Evolutionary conservation across 2,113 vertebrate genomes (phyloP).

Genomic region (Melospiza melodia): DNA sequence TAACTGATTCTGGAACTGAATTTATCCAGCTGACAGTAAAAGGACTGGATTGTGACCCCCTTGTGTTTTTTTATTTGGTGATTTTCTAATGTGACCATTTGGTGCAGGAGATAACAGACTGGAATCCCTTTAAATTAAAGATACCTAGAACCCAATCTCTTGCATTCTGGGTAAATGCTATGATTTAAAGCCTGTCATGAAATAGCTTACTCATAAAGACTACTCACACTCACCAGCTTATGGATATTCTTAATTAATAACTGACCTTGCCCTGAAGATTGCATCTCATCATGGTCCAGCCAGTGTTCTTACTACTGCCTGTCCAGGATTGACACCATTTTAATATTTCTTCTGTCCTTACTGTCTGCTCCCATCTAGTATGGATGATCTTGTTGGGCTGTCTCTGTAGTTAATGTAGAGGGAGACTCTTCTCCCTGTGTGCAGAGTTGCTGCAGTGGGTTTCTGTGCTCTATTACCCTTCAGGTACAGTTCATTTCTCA

Average conservation of each 20-base stretch:
- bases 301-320: background rate
- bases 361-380: background rate
- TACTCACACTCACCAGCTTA: fast-evolving
- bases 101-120: background rate
- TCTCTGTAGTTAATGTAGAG: background rate
- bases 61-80: background rate
- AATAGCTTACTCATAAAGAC: background rate
- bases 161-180: background rate
- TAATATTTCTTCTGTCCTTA: background rate
- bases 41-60: background rate
- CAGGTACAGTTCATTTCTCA: background rate
- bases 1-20: background rate
- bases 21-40: background rate
- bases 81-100: background rate
- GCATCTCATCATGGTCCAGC: fast-evolving
- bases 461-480: background rate
- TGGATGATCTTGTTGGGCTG: background rate
- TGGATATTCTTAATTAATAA: background rate
- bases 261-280: background rate
- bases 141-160: background rate
- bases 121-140: background rate
- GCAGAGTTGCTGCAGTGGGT: background rate
- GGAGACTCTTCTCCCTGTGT: background rate
- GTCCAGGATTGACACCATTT: background rate
- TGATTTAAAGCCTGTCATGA: background rate